Evolutionary conservation across 2,113 vertebrate species (phyloP).

Genomic region (Globicephala melas): DNA sequence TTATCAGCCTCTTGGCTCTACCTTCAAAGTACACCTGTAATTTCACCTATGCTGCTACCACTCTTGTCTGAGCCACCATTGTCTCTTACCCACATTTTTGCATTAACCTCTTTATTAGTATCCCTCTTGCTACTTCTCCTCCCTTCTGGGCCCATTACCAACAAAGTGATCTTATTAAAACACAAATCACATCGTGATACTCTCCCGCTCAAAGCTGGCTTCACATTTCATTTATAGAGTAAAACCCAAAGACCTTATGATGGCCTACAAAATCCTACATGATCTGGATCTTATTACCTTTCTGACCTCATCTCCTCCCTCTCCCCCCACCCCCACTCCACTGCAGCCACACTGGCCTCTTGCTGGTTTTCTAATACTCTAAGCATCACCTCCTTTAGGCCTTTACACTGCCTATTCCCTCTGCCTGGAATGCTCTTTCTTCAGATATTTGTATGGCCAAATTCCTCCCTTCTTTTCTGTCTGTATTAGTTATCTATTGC

Average conservation of each 20-base stretch:
- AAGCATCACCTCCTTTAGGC: background rate
- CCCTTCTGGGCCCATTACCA: background rate
- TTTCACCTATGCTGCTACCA: background rate
- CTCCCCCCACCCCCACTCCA: background rate
- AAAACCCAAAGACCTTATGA: background rate
- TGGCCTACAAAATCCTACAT: background rate
- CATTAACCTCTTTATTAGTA: background rate
- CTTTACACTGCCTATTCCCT: background rate
- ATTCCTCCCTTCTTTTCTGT: conserved; percentile 6
- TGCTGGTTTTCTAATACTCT: background rate
- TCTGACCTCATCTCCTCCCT: background rate
- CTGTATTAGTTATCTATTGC: background rate
- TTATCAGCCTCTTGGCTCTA: background rate
- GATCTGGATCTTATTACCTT: background rate
- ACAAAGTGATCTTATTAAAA: background rate
- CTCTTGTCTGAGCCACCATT: background rate
- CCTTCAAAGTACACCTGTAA: background rate
- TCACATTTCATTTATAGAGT: background rate
- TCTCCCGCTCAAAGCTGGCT: background rate
- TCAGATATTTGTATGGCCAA: background rate
- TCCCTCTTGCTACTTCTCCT: background rate
- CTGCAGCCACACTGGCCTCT: background rate
- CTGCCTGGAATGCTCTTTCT: background rate
- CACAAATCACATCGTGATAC: background rate
- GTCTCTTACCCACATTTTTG: background rate